A percentile compares a stretch with the other conserved stretches of the same genome.
These are phyloP conservation scores for Rhea pennata DNA, from an alignment of 2,113 vertebrate genomes.

Conservation along the genomic window DNA sequence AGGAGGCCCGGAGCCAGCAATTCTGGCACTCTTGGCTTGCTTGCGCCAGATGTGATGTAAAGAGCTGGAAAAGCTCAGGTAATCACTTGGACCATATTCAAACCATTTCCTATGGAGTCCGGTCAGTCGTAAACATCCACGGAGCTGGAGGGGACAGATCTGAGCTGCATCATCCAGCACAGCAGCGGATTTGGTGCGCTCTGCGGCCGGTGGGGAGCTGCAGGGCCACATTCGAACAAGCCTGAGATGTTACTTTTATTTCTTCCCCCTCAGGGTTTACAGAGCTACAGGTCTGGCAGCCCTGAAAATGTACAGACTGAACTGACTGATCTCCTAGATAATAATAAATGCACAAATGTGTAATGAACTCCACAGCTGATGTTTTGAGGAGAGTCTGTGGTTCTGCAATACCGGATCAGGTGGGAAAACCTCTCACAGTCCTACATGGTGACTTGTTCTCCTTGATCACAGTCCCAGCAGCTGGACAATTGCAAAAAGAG, in stretches of 20 bases:
- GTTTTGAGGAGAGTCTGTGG: not conserved
- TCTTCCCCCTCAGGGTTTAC: not conserved
- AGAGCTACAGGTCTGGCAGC: not conserved
- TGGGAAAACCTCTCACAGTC: not conserved
- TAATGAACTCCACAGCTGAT: not conserved
- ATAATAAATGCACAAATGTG: not conserved
- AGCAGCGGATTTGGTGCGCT: fast-evolving
- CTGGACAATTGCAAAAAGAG: not conserved
- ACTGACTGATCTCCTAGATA: not conserved
- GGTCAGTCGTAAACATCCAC: not conserved
- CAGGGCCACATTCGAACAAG: not conserved
- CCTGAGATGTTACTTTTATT: not conserved
- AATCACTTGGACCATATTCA: not conserved
- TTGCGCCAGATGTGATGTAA: not conserved
- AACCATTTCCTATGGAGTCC: not conserved
- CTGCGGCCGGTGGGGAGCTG: not conserved
- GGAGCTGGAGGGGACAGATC: not conserved
- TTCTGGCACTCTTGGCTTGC: not conserved
- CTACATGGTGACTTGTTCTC: not conserved
- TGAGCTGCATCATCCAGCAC: not conserved
- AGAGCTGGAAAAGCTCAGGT: slow-evolving; percentile 29
- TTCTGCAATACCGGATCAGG: not conserved
- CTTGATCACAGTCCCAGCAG: not conserved
- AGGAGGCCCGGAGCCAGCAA: not conserved
- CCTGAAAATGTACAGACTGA: not conserved